These are phyloP conservation scores for Tauraco erythrolophus DNA, from an alignment of 2,113 vertebrate genomes.

Conservation along the genomic window DNA sequence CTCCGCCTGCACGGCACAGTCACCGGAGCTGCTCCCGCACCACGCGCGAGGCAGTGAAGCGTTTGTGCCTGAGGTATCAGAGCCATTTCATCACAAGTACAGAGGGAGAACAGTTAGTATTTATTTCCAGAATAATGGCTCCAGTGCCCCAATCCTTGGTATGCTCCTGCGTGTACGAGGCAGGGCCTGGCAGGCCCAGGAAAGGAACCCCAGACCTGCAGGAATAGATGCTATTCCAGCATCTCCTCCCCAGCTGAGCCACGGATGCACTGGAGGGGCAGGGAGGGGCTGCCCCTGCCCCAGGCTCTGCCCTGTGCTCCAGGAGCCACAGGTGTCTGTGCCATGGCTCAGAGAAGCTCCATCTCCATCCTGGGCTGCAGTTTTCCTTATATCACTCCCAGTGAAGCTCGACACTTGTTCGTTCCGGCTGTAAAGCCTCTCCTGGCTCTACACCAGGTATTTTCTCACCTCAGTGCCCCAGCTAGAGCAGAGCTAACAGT, in stretches of 20 bases:
- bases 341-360: neutral
- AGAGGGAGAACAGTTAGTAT: neutral
- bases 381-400: neutral
- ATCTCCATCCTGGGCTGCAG: neutral
- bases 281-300: too few relatives aligned
- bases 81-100: too few relatives aligned
- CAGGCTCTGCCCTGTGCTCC: neutral
- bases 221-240: neutral
- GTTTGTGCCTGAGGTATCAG: neutral
- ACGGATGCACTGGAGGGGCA: fast-evolving
- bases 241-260: fast-evolving
- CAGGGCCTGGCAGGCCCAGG: neutral
- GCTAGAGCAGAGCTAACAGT: neutral
- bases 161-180: neutral
- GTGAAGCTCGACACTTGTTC: slow-evolving; percentile 13
- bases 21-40: neutral
- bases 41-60: fast-evolving
- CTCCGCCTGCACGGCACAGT: fast-evolving
- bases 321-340: neutral
- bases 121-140: neutral
- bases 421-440: slow-evolving; percentile 45
- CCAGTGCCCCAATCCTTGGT: neutral
- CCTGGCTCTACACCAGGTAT: slow-evolving; percentile 28
- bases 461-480: slow-evolving; percentile 13
- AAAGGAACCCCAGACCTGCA: neutral